phyloP scores from a whole-genome alignment of 92 coral and sea anemone species.

The Scolanthus callimorphus region DNA sequence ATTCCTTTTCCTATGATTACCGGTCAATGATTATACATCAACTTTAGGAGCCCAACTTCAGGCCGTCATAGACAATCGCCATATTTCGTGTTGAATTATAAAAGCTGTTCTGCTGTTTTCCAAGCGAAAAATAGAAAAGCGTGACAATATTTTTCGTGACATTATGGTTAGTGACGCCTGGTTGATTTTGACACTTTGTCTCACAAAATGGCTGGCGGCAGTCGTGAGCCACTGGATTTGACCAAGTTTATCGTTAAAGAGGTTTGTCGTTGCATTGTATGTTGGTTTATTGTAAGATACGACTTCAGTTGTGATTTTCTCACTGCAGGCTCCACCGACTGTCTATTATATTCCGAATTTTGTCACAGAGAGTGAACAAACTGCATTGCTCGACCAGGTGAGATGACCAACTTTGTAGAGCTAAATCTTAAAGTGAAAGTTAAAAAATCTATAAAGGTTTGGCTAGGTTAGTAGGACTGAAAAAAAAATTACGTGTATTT shows the following conservation, averaged over 20 bases:
- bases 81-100: too few relatives aligned
- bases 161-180: constrained; percentile 13
- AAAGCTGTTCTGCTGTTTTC: too few relatives aligned
- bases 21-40: not conserved
- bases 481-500: too few relatives aligned
- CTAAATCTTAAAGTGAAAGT: too few relatives aligned
- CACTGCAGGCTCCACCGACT: constrained; percentile 67
- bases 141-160: too few relatives aligned
- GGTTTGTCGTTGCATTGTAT: not conserved
- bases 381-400: constrained; percentile 55
- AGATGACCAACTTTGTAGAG: too few relatives aligned
- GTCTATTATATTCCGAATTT: constrained; percentile 81
- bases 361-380: constrained; percentile 74
- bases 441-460: too few relatives aligned
- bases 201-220: not conserved
- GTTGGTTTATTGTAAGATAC: not conserved
- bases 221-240: not conserved
- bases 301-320: not conserved
- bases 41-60: too few relatives aligned
- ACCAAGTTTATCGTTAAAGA: constrained; percentile 8
- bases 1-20: not conserved
- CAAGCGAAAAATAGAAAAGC: too few relatives aligned
- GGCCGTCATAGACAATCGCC: too few relatives aligned
- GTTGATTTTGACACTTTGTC: not conserved
- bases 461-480: too few relatives aligned